These are phyloP conservation scores for Perdita meconis DNA, from an alignment of 2,888 invertebrate species.

Conservation along the genomic window DNA sequence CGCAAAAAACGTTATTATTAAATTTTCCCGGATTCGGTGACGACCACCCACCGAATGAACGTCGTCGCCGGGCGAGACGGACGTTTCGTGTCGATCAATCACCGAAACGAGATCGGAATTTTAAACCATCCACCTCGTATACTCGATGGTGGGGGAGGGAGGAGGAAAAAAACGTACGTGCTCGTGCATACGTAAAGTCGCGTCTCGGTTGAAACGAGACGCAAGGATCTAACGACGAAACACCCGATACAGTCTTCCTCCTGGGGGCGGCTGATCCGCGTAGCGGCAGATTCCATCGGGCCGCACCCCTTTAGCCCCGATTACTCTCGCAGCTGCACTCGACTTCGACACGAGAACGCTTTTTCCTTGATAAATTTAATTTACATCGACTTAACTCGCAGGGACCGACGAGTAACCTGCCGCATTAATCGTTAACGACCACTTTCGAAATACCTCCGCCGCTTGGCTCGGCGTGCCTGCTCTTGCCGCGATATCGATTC, in stretches of 20 bases:
- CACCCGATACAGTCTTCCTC: conserved; percentile 25
- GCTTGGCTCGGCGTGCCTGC: conserved; percentile 7
- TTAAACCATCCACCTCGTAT: conserved; percentile 20
- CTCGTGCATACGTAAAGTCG: conserved; percentile 32
- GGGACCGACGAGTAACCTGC: conserved; percentile 33
- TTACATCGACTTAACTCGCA: conserved; percentile 65
- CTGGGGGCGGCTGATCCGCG: conserved; percentile 22
- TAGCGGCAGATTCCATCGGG: conserved; percentile 32
- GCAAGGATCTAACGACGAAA: conserved; percentile 12
- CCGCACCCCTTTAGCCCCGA: conserved; percentile 42
- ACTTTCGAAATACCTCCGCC: conserved; percentile 23
- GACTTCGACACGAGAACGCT: conserved; percentile 68
- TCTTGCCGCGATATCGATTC: conserved; percentile 19
- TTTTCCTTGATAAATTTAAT: conserved; percentile 72
- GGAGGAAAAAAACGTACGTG: conserved; percentile 8
- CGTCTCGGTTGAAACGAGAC: conserved; percentile 7
- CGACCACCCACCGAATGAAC: conserved; percentile 44
- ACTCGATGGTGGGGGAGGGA: not conserved
- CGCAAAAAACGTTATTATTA: conserved; percentile 39
- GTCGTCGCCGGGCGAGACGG: conserved; percentile 38
- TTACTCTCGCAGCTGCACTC: conserved; percentile 56
- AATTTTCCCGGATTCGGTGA: conserved; percentile 43
- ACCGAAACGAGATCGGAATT: conserved; percentile 49
- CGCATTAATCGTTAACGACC: conserved; percentile 47
- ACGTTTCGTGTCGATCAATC: conserved; percentile 57